Evolutionary conservation across 2,797 vertebrate genomes (phyloP).

Genomic region (Spinibarbus caldwelli): DNA sequence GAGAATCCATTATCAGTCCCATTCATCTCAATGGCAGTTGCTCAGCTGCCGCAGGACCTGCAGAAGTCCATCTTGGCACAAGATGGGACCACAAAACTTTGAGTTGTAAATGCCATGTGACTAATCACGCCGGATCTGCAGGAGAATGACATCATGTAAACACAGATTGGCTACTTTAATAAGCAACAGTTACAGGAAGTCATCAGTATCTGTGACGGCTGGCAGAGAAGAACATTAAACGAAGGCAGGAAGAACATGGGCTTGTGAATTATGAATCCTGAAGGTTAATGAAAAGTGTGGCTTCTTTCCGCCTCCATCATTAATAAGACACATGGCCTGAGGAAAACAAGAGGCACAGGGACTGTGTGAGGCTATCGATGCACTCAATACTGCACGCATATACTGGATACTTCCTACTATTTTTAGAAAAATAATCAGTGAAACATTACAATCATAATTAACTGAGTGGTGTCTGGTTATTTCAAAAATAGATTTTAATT

Average conservation of each 20-base stretch:
- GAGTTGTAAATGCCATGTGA: neutral
- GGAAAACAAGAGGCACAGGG: slow-evolving; percentile 52
- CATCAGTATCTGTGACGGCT: slow-evolving; percentile 36
- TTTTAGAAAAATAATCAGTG: neutral
- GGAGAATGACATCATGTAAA: neutral
- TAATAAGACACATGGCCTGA: slow-evolving; percentile 57
- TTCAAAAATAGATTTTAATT: neutral
- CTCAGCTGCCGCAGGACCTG: neutral
- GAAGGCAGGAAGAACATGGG: no score
- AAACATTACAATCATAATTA: neutral
- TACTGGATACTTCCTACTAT: neutral
- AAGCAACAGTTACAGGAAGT: slow-evolving; percentile 1
- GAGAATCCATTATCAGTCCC: neutral
- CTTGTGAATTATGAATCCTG: slow-evolving; percentile 59
- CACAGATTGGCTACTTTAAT: slow-evolving; percentile 6
- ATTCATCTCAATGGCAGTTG: neutral
- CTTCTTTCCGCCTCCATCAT: slow-evolving; percentile 56
- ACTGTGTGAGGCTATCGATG: slow-evolving; percentile 29
- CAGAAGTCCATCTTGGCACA: slow-evolving; percentile 3
- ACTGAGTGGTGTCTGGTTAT: neutral
- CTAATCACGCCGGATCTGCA: neutral
- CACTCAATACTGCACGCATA: slow-evolving; percentile 1
- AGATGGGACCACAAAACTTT: neutral
- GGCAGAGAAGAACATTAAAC: slow-evolving; percentile 43
- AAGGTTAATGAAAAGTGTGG: slow-evolving; percentile 62